Conservation (phyloP, 2,113 vertebrate species). For the Apteryx owenii region DNA sequence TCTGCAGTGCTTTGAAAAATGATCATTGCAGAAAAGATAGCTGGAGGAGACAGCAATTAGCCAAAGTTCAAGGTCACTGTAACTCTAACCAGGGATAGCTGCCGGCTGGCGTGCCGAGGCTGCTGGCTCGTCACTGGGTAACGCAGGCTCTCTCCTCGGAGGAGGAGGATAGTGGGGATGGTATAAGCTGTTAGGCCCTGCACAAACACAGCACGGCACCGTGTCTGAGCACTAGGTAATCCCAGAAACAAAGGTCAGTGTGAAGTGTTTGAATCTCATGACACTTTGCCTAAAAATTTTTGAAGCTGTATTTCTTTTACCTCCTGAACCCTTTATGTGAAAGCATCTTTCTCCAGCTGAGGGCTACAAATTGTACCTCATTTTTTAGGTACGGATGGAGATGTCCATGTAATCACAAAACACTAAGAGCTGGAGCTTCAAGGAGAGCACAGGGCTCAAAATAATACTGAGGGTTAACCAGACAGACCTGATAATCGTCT, state of each 20-base stretch:
- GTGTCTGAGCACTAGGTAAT: neutral
- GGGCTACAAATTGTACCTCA: neutral
- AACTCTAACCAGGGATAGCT: neutral
- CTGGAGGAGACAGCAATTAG: constrained; percentile 1
- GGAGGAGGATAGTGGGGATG: fast-evolving
- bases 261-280: neutral
- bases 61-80: neutral
- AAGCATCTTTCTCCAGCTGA: neutral
- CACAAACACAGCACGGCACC: neutral
- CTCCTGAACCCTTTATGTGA: neutral
- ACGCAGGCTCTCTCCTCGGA: fast-evolving
- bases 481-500: neutral
- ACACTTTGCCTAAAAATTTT: neutral
- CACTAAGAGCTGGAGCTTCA: neutral
- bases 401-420: neutral
- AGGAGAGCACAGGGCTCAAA: neutral
- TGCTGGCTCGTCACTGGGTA: fast-evolving
- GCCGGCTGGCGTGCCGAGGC: neutral
- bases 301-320: neutral
- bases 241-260: neutral
- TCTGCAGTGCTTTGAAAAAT: neutral
- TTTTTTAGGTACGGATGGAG: neutral
- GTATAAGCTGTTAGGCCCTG: fast-evolving
- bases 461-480: neutral
- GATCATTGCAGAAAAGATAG: neutral